Percentiles rank a stretch among this genome's conserved stretches.
These are phyloP conservation scores for Hydrotaea diabolus DNA, from an alignment of 2,888 invertebrate species.

Conservation along the genomic window DNA sequence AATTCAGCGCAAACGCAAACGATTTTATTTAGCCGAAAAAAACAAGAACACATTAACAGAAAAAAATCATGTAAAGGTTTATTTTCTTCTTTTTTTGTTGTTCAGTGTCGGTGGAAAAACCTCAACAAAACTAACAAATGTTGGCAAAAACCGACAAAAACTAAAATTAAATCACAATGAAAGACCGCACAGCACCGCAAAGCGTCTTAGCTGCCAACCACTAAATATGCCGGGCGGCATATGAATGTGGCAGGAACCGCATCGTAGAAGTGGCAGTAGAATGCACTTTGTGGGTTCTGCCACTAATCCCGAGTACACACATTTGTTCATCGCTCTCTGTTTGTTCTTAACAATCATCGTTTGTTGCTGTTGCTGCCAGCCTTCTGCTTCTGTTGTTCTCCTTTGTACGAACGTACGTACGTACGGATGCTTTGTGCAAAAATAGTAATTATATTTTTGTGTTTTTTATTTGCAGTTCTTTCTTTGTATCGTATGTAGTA, in stretches of 20 bases:
- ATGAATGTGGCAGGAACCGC: neutral
- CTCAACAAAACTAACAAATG: conserved; percentile 45
- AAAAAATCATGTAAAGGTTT: neutral
- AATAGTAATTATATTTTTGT: neutral
- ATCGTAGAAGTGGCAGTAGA: too few relatives aligned
- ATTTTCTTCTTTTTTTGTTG: neutral
- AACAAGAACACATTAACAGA: conserved; percentile 14
- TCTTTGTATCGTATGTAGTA: neutral
- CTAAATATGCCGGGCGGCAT: conserved; percentile 5
- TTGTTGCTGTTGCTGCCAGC: neutral
- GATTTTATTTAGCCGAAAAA: conserved; percentile 30
- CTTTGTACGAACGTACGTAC: too few relatives aligned
- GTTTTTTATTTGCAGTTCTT: too few relatives aligned
- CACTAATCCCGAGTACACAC: conserved; percentile 11
- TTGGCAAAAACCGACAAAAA: neutral
- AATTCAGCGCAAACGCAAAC: conserved; percentile 23
- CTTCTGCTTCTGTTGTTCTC: neutral
- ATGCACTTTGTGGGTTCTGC: neutral
- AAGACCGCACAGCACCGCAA: neutral
- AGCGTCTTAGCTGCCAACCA: neutral
- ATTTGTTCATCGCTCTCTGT: neutral
- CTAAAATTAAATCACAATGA: conserved; percentile 1
- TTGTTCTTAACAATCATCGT: neutral
- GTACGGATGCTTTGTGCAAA: neutral
- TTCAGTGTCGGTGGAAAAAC: conserved; percentile 38